A percentile compares a stretch with the other conserved stretches of the same genome.
These are phyloP conservation scores for Monochamus alternatus DNA, from an alignment of 2,888 invertebrate species.

Conservation along the genomic window DNA sequence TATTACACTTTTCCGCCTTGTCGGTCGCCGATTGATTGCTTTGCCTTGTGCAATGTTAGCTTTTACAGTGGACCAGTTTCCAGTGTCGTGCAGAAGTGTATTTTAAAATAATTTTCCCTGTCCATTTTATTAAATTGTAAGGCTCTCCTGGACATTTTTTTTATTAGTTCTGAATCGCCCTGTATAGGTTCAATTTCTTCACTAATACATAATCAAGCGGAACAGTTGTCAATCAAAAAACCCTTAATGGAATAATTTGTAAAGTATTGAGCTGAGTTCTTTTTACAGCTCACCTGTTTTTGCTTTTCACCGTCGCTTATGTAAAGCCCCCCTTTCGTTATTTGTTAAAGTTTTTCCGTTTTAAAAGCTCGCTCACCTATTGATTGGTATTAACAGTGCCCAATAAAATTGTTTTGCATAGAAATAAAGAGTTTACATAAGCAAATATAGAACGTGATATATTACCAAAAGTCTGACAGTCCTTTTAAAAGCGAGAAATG, in stretches of 20 bases:
- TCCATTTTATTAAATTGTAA: no score
- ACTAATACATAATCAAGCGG: no score
- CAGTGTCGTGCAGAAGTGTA: no score
- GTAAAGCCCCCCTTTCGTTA: slow-evolving; percentile 5
- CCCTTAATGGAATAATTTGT: neutral
- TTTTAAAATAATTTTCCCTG: no score
- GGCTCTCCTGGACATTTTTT: no score
- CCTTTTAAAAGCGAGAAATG: slow-evolving; percentile 23
- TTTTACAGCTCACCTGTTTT: neutral
- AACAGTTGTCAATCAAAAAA: neutral
- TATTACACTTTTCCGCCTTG: no score
- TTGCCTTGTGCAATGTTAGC: no score
- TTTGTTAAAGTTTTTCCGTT: neutral
- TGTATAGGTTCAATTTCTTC: no score
- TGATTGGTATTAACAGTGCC: slow-evolving; percentile 8
- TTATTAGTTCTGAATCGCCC: no score
- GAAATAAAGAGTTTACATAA: slow-evolving; percentile 22
- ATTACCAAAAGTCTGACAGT: slow-evolving; percentile 27
- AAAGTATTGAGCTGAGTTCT: neutral
- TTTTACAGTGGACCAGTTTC: no score
- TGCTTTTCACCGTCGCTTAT: neutral
- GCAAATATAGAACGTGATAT: slow-evolving; percentile 22
- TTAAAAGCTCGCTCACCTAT: slow-evolving; percentile 12
- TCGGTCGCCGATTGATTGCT: no score
- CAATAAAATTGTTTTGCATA: slow-evolving; percentile 14